Percentiles rank a stretch among this genome's conserved stretches.
These are phyloP conservation scores for Pygocentrus nattereri DNA, from an alignment of 2,797 vertebrate species.

Conservation along the genomic window DNA sequence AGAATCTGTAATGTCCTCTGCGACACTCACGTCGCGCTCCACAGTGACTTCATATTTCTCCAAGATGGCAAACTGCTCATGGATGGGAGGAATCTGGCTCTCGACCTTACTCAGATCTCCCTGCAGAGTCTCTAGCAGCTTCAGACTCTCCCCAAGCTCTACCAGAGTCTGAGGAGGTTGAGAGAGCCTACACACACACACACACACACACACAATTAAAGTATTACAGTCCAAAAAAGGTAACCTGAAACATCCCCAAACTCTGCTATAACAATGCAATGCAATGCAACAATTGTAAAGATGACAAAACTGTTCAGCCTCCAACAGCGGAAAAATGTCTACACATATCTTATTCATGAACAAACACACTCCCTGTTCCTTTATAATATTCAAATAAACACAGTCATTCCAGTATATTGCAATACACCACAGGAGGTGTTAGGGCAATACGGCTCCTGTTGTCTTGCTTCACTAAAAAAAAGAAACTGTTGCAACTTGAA, in stretches of 20 bases:
- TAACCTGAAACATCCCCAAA: neutral
- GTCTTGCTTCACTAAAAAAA: neutral
- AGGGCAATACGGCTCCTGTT: neutral
- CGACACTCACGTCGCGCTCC: constrained; percentile 75
- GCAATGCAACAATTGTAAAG: no score
- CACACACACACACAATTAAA: neutral
- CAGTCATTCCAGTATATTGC: neutral
- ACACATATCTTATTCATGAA: no score
- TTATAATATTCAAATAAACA: neutral
- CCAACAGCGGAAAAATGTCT: neutral
- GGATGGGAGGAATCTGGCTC: constrained; percentile 80
- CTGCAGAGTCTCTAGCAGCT: constrained; percentile 81
- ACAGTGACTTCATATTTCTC: constrained; percentile 85
- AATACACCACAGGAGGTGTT: neutral
- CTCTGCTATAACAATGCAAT: neutral
- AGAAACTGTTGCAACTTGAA: neutral
- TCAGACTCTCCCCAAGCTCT: constrained; percentile 77
- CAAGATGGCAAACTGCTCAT: constrained; percentile 87
- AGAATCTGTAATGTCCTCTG: constrained; percentile 11
- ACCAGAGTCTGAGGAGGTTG: constrained; percentile 77
- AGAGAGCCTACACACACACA: constrained; percentile 69
- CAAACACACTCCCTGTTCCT: neutral
- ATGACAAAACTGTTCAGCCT: no score
- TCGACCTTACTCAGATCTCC: constrained; percentile 76
- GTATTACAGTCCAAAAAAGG: neutral